Evolutionary conservation across 2,797 vertebrate genomes (phyloP), one percentile per base, ranked within the genome.

Genomic region (Trichosurus vulpecula): DNA sequence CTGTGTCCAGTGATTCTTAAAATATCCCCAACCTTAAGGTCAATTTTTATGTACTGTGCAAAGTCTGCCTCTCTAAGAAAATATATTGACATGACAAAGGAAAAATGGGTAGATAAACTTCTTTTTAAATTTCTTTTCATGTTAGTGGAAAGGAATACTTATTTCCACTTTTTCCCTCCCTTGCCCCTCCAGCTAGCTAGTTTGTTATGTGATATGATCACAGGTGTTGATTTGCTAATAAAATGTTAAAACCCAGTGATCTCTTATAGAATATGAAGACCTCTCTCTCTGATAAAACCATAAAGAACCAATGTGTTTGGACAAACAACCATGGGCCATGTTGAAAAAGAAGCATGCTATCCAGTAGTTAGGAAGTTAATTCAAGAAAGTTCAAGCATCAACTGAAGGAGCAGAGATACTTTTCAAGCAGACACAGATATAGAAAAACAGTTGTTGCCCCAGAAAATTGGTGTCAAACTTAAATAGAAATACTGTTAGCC

Each of bases 41-140:
- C 14, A n/a, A 5, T 66, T 66, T 66, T 19, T 16, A 66, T 66
- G 14, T 66, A 66, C 35, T 2, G 13, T n/a, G 61, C 35, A 66
- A 58, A 58, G 13, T n/a, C 13, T 66, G 61, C 13, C 14, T 66
- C 61, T 66, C 31, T 35, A 61, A n/a, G 61, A 66, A 66, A 35
- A 66, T 35, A 5, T n/a, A 14, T 66, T 66, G 58, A 66, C 31
- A 66, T n/a, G 31, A 93, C 35, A 91, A 74, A 95, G 91, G 97
- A 97, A 96, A 97, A 96, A 87, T 52, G 2, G 0, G 94, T 95
- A 35, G 19, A 66, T 66, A 66, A 66, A 66, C 4, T 30, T 31
- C 31, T 61, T 61, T 61, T n/a, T n/a, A n/a, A n/a, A 31, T 61
- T 61, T 35, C 12, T 61, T n/a, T 35, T 61, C 31, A 35, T n/a